A percentile compares a stretch with the other conserved stretches of the same genome.
Conservation (phyloP, 2,888 invertebrate species). For the Incurvaria masculella region DNA sequence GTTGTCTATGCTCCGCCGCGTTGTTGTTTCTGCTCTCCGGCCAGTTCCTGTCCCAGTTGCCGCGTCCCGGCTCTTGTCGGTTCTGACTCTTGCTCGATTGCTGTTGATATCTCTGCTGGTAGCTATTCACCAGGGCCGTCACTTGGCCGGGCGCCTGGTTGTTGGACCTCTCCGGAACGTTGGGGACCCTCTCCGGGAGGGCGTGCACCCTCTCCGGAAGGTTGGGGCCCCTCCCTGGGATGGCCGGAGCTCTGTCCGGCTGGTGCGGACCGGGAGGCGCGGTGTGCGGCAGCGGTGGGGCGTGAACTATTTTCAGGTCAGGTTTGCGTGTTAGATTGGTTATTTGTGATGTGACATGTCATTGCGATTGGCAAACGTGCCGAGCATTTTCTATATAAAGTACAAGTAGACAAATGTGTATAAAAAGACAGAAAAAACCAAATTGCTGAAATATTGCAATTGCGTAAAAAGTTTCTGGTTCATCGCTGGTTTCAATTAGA, state of each 20-base stretch:
- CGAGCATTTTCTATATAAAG: too few relatives aligned
- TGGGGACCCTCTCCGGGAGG: background rate
- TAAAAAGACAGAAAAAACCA: too few relatives aligned
- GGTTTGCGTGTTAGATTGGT: background rate
- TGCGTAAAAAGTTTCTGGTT: too few relatives aligned
- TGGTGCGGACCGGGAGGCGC: constrained; percentile 26
- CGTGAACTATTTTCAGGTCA: constrained; percentile 17
- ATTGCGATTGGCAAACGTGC: too few relatives aligned
- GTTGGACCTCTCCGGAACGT: constrained; percentile 5
- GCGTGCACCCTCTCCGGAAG: constrained; percentile 1
- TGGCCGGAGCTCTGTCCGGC: constrained; percentile 18
- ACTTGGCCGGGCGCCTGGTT: constrained; percentile 19
- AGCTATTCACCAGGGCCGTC: constrained; percentile 41
- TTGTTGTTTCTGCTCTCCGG: constrained; percentile 27
- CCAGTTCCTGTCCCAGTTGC: constrained; percentile 13
- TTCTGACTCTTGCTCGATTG: constrained; percentile 23
- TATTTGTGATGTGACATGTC: too few relatives aligned
- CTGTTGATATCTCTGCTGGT: constrained; percentile 28
- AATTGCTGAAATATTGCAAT: too few relatives aligned
- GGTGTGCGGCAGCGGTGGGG: constrained; percentile 33
- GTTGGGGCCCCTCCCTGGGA: constrained; percentile 24
- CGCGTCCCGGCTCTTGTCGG: constrained; percentile 18
- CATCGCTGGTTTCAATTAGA: too few relatives aligned
- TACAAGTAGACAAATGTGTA: too few relatives aligned
- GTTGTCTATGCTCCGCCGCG: constrained; percentile 5